Evolutionary conservation across 2,797 vertebrate species (phyloP), one percentile per base, ranked within the genome.

Genomic region (Falco naumanni): DNA sequence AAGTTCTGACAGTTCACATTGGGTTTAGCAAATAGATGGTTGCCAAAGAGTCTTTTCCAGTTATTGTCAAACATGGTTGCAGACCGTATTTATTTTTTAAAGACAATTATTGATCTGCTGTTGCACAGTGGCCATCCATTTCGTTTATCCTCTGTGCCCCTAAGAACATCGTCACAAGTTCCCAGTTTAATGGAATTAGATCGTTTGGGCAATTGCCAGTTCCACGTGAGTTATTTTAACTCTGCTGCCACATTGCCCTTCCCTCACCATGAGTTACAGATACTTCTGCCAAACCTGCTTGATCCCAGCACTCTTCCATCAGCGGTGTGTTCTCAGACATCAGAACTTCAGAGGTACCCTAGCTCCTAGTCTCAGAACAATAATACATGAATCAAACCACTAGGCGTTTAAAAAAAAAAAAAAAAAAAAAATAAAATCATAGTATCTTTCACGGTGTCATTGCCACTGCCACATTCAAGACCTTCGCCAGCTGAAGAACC

Each of bases 401-500:
- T 7, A 82, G 4, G n/a, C 20, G 16, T 47, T n/a, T n/a, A n/a
- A n/a, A n/a, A n/a, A 83, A 57, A 12, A n/a, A 72, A 28, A 24
- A 41, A n/a, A 21, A 16, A 39, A 11, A 7, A 33, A 61, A 17
- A 54, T 11, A 37, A 84, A 53, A 18, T 8, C 53, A 70, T 45
- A 37, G 4, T 8, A 18, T 24, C 50, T 87, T 41, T 66, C n/a
- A 26, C 8, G 0, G 1, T 5, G 0, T 45, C 9, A 0, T 43
- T 69, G 34, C 17, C 21, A 5, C 11, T 8, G 8, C 24, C 24
- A 26, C 6, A 10, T 48, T 74, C 45, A 24, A 89, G 25, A 28
- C 11, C 70, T 76, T 10, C 10, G 8, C 54, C 21, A 75, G 19
- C 2, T 39, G 45, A 82, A 82, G 45, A 63, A 13, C 5, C 1